A percentile compares a stretch with the other conserved stretches of the same genome.
Conservation (phyloP, 2,888 invertebrate species). For the Drosophila leonis region DNA sequence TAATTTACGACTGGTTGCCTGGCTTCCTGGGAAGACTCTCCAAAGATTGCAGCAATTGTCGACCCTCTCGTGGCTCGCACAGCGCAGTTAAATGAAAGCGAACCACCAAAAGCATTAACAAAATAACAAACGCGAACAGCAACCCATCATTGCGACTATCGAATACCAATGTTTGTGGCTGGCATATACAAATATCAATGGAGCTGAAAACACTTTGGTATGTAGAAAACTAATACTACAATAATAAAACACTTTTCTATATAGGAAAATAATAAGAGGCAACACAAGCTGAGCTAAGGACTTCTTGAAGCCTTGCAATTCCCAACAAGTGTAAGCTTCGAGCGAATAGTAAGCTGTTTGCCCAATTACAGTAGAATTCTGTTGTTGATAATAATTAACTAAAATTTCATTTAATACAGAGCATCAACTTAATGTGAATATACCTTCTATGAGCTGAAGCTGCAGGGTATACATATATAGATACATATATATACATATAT, state of each 20-base stretch:
- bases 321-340: background rate
- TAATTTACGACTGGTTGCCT: constrained; percentile 69
- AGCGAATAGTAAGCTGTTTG: background rate
- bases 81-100: constrained; percentile 67
- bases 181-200: background rate
- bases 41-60: constrained; percentile 73
- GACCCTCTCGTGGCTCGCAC: constrained; percentile 39
- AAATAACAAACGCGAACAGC: constrained; percentile 32
- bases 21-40: constrained; percentile 62
- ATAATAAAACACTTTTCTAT: background rate
- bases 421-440: background rate
- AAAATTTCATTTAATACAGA: background rate
- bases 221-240: background rate
- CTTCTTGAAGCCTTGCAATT: too few relatives aligned
- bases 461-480: constrained; percentile 41
- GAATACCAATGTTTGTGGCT: constrained; percentile 14
- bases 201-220: background rate
- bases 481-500: constrained; percentile 49
- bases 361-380: background rate
- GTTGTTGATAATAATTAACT: background rate
- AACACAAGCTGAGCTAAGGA: too few relatives aligned
- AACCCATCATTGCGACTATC: background rate
- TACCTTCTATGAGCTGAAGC: background rate
- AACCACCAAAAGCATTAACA: constrained; percentile 45
- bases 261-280: too few relatives aligned